Evolutionary conservation across 2,113 vertebrate genomes (phyloP), one percentile per base, ranked within the genome.

Genomic region (Struthidea cinerea): DNA sequence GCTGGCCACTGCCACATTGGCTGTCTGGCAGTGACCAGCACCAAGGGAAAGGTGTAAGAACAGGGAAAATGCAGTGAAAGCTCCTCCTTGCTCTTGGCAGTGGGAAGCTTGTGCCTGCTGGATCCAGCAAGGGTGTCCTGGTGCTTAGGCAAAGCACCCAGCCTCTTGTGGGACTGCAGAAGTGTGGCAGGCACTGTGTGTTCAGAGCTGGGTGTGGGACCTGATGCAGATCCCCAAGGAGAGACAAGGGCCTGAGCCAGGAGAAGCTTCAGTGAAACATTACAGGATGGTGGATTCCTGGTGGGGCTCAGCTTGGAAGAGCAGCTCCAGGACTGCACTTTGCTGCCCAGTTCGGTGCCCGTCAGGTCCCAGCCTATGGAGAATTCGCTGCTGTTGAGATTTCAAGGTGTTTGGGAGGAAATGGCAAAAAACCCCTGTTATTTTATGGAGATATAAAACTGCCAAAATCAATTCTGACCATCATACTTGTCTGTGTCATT

Each of bases 311-410:
- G 41, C 33, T 41, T 42, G n/a, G 55, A 80, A 65, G 6, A 80
- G 41, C 47, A 89, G 30, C 16, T 81, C 68, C 73, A 78, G 47
- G 32, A 59, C 1, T 39, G 15, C 12, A 65, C 17, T 73, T 84
- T 5, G 3, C 33, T 89, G 63, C 50, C n/a, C 32, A 73, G 13
- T 22, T 57, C 1, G 0, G 49, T 1, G 3, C 6, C 30, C 2
- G 2, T 70, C 47, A 70, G 27, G 33, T 55, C 41, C 81, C 9
- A 23, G 76, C 9, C 41, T 6, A 2, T 2, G 41, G 27, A 79
- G 7, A 79, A 59, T 59, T 75, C 0, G 0, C 26, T 4, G 2
- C 8, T 28, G 28, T 63, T 1, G 3, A 87, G 39, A 91, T 67
- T 84, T 77, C 10, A 20, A 39, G 11, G 42, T 41, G 15, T 21